A percentile compares a stretch with the other conserved stretches of the same genome.
These are phyloP conservation scores for Gopherus flavomarginatus DNA, from an alignment of 2,113 vertebrate species.

Conservation along the genomic window DNA sequence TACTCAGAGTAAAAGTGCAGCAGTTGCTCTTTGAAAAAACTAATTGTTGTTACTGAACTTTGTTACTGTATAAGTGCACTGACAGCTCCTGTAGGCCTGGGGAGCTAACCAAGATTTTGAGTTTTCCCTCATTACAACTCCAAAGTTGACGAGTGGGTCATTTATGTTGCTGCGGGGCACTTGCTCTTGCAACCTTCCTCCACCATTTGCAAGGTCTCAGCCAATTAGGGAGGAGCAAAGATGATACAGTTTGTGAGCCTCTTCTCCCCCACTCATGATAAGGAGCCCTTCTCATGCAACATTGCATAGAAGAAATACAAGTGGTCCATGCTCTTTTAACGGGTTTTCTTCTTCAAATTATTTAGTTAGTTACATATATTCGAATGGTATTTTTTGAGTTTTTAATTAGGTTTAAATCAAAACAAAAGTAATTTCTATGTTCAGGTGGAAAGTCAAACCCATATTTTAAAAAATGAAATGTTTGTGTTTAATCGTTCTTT, in stretches of 20 bases:
- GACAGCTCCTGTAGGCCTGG: neutral
- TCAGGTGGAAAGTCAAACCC: neutral
- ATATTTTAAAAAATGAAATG: neutral
- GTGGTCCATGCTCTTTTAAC: fast-evolving
- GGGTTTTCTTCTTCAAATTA: neutral
- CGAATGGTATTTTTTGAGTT: neutral
- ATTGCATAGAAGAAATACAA: neutral
- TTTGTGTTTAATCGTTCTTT: neutral
- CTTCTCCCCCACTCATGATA: neutral
- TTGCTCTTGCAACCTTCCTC: neutral
- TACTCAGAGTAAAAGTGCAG: neutral
- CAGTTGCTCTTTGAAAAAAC: neutral
- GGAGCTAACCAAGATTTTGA: neutral
- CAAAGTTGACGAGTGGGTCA: neutral
- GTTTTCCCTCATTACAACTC: neutral
- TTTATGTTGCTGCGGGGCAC: neutral
- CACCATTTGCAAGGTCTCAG: neutral
- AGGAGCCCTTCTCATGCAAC: neutral
- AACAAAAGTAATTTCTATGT: neutral
- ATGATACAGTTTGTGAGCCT: neutral
- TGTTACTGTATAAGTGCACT: neutral
- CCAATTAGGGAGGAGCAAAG: neutral
- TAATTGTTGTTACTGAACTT: neutral
- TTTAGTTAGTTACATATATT: neutral
- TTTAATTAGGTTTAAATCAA: neutral